A percentile compares a stretch with the other conserved stretches of the same genome.
phyloP scores from a whole-genome alignment of 2,888 invertebrate genomes.

The Sicus ferrugineus region DNA sequence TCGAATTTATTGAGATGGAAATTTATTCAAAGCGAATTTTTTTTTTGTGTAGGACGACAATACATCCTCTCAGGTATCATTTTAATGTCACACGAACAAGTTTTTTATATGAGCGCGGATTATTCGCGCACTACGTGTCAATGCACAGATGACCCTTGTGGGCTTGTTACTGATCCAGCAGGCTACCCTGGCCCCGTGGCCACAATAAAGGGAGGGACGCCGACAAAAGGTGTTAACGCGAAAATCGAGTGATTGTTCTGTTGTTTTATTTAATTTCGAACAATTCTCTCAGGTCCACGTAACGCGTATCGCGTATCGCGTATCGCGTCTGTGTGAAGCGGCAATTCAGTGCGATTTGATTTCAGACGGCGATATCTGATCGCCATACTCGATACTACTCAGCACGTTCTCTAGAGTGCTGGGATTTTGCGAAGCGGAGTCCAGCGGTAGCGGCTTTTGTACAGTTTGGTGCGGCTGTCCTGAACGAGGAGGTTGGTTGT shows the following conservation, averaged over 20 bases:
- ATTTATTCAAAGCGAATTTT: slow-evolving; percentile 9
- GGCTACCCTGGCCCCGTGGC: slow-evolving; percentile 5
- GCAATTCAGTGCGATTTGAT: slow-evolving; percentile 28
- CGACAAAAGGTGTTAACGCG: slow-evolving; percentile 61
- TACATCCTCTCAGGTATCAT: background rate
- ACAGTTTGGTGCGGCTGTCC: slow-evolving; percentile 1
- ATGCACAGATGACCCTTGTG: slow-evolving; percentile 22
- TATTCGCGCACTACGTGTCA: background rate
- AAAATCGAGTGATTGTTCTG: slow-evolving; percentile 52
- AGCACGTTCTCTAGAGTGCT: slow-evolving; percentile 19
- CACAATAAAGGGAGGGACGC: slow-evolving; percentile 34
- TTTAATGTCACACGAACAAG: slow-evolving; percentile 9
- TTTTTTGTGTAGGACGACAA: background rate
- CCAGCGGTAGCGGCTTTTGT: slow-evolving; percentile 10
- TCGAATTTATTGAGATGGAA: slow-evolving; percentile 20
- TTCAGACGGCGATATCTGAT: slow-evolving; percentile 20
- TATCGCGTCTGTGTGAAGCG: background rate
- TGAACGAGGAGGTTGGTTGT: slow-evolving; percentile 13
- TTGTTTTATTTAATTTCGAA: slow-evolving; percentile 26
- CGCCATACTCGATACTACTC: slow-evolving; percentile 25
- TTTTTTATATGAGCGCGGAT: too few species aligned
- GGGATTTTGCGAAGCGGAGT: background rate
- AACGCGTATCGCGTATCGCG: background rate
- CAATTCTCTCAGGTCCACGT: slow-evolving; percentile 18
- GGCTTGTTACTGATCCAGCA: slow-evolving; percentile 25